A percentile compares a stretch with the other conserved stretches of the same genome.
Evolutionary conservation across 2,888 invertebrate genomes (phyloP).

Genomic region (Ferdinandea cuprea): DNA sequence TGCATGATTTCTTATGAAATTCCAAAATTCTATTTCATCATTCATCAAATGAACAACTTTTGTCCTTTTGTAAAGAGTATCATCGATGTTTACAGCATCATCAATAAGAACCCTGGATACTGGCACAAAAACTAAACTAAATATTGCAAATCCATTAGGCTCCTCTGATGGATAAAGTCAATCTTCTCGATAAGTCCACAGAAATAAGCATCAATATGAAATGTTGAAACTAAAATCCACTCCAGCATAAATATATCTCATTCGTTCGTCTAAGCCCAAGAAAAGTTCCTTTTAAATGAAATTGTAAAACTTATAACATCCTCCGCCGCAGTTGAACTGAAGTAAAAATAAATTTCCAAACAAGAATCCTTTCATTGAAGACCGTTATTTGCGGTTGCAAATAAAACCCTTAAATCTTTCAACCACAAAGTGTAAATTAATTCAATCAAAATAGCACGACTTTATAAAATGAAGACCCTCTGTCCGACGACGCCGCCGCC

Average conservation of each 20-base stretch:
- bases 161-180: background rate
- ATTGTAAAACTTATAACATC: background rate
- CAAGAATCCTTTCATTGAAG: slow-evolving; percentile 16
- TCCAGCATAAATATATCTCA: background rate
- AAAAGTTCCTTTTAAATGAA: background rate
- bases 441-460: slow-evolving; percentile 60
- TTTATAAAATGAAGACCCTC: background rate
- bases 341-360: slow-evolving; percentile 5
- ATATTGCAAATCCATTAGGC: background rate
- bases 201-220: background rate
- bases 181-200: background rate
- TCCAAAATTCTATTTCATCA: background rate
- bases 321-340: background rate
- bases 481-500: too few relatives aligned
- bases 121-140: background rate
- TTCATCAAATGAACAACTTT: background rate
- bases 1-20: background rate
- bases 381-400: slow-evolving; percentile 28
- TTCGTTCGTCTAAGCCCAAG: background rate
- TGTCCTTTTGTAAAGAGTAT: background rate
- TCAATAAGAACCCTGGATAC: background rate
- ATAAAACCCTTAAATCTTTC: slow-evolving; percentile 33
- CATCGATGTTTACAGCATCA: background rate
- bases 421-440: slow-evolving; percentile 59
- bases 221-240: background rate